These are phyloP conservation scores for Drosophila leonis DNA, from an alignment of 2,888 invertebrate species.

Conservation along the genomic window DNA sequence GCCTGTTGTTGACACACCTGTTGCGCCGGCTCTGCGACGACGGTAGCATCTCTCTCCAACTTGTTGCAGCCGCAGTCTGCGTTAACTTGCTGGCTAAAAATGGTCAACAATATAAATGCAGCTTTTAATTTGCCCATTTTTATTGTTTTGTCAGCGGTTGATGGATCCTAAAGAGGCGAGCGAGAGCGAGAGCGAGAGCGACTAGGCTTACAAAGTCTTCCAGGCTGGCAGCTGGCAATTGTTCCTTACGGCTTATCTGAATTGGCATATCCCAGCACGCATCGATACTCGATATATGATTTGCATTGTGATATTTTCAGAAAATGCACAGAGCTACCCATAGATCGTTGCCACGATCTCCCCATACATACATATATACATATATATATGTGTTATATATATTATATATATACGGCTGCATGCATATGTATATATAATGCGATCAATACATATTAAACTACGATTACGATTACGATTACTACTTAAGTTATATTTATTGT, in stretches of 20 bases:
- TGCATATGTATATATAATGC: constrained; percentile 10
- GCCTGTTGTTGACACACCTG: constrained; percentile 63
- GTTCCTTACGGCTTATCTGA: constrained; percentile 54
- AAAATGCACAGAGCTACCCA: constrained; percentile 55
- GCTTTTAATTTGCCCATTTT: constrained; percentile 23
- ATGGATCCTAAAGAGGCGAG: constrained; percentile 53
- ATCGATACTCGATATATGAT: constrained; percentile 36
- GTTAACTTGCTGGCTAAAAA: constrained; percentile 4
- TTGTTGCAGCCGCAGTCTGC: constrained; percentile 83
- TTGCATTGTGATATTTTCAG: constrained; percentile 75
- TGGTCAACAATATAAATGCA: constrained; percentile 26
- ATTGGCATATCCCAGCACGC: constrained; percentile 61
- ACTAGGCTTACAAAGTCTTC: constrained; percentile 76
- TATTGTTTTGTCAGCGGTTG: constrained; percentile 63
- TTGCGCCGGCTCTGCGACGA: constrained; percentile 23
- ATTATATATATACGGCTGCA: constrained; percentile 15
- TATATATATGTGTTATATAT: constrained; percentile 5
- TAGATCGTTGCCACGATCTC: constrained; percentile 52
- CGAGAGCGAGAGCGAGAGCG: too few species aligned
- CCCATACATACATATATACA: constrained; percentile 16
- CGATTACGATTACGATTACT: constrained; percentile 43
- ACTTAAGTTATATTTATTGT: constrained; percentile 39
- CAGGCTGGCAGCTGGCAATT: constrained; percentile 60
- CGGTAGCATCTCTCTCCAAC: constrained; percentile 53
- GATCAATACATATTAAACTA: constrained; percentile 27